Base-by-base conservation (phyloP, 2,113 vertebrate species). In the Rhabdomys dilectus region DNA sequence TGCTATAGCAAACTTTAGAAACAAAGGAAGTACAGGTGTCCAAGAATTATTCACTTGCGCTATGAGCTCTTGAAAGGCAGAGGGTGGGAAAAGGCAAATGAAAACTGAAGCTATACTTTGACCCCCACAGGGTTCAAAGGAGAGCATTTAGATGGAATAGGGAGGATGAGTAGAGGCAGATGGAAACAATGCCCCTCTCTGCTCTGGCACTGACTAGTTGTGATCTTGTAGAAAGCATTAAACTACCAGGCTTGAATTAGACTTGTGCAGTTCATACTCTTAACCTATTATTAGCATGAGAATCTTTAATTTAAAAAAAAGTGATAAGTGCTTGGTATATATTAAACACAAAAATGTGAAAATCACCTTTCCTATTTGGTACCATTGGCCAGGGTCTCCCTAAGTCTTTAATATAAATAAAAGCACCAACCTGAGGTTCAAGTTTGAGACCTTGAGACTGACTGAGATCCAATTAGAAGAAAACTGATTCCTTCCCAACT, bases 401-500 rank as follows among this genome's bases (percentile, higher is more conserved):
- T 88, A 93, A 95, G 80, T 95, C 68, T 95, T 96, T 16, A 1
- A 93, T 73, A 96, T 80, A 96, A 48, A 93, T 16, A 93, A 64
- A 96, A 77, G 53, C 42, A 93, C 66, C 58, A 92, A 88, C 72
- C 1, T 78, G 88, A 97, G n/a, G 95, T 24, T 87, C 31, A n/a
- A n/a, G 45, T 53, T 51, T 51, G 51, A 51, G 51, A 94, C 94
- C n/a, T 73, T 93, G 88, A 92, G 93, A 89, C 62, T 92, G 48
- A 94, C 81, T 88, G 29, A 58, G 88, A 56, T 89, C 45, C 95
- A 26, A 42, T 92, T 82, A 95, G 92, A 58, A 96, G 72, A 94
- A 13, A 88, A 56, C 0, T 88, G 62, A 31, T 29, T 93, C 86
- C 80, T 95, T 94, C 58, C 81, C 81, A 93, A 80, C 31, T 48